phyloP scores from a whole-genome alignment of 2,797 vertebrate species.

The Myotis daubentonii region DNA sequence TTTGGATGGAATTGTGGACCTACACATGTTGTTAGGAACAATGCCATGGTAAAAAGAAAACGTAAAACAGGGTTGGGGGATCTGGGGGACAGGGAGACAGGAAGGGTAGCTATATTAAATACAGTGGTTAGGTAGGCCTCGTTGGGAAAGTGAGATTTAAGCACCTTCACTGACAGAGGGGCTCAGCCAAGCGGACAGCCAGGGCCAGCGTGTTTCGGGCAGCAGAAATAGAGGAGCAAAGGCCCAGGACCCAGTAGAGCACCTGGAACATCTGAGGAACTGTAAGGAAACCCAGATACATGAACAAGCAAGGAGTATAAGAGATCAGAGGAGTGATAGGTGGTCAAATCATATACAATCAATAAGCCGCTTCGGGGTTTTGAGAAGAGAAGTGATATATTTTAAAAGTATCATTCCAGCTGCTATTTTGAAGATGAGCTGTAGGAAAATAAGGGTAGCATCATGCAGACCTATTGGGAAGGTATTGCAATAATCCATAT shows the following conservation, averaged over 20 bases:
- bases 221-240: neutral
- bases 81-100: neutral
- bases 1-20: neutral
- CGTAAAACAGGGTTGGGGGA: neutral
- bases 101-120: neutral
- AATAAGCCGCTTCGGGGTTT: neutral
- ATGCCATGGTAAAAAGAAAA: neutral
- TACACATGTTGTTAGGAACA: neutral
- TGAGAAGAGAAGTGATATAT: neutral
- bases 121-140: neutral
- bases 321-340: neutral
- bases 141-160: neutral
- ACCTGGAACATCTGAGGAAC: neutral
- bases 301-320: neutral
- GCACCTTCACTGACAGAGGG: neutral
- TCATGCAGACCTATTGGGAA: neutral
- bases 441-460: neutral
- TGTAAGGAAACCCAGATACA: neutral
- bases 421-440: neutral
- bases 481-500: neutral
- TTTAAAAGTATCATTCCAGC: neutral
- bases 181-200: neutral
- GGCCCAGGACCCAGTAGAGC: neutral
- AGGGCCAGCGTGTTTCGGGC: neutral
- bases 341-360: neutral